A percentile compares a stretch with the other conserved stretches of the same genome.
Conservation (phyloP, 2,113 vertebrate genomes). For the Cyprinodon brontotheroides region DNA sequence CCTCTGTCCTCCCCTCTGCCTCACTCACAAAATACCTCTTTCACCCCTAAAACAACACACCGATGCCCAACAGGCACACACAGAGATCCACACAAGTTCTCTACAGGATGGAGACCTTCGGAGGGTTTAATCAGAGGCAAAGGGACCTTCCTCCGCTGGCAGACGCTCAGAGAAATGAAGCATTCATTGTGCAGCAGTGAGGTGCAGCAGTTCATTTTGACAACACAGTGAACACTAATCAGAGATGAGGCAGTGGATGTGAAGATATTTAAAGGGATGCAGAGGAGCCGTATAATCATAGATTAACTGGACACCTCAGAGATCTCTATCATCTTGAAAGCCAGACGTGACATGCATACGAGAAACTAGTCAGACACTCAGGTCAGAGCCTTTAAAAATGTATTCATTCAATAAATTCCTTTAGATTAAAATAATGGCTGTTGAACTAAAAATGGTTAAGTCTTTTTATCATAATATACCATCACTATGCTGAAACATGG, state of each 20-base stretch:
- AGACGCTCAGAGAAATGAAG: conserved; percentile 37
- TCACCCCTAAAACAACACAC: neutral
- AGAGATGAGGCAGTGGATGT: conserved; percentile 38
- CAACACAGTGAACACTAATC: conserved; percentile 59
- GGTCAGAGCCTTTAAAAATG: neutral
- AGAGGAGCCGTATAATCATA: conserved; percentile 57
- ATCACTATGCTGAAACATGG: no score
- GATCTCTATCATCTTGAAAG: conserved; percentile 21
- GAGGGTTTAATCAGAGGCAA: conserved; percentile 62
- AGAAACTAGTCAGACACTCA: conserved; percentile 1
- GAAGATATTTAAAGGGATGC: conserved; percentile 28
- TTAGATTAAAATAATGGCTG: neutral
- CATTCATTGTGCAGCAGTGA: conserved; percentile 16
- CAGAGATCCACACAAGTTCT: conserved; percentile 11
- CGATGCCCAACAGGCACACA: neutral
- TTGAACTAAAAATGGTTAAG: no score
- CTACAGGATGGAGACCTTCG: conserved; percentile 51
- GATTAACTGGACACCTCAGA: conserved; percentile 51
- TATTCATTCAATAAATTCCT: neutral
- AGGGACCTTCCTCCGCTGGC: conserved; percentile 35
- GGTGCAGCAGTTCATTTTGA: conserved; percentile 39
- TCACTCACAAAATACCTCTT: neutral
- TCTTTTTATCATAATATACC: no score
- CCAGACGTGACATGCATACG: conserved; percentile 36
- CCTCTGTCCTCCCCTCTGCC: neutral